These are phyloP conservation scores for Sebastes aleutianus DNA, from an alignment of 2,797 vertebrate genomes.

Conservation along the genomic window DNA sequence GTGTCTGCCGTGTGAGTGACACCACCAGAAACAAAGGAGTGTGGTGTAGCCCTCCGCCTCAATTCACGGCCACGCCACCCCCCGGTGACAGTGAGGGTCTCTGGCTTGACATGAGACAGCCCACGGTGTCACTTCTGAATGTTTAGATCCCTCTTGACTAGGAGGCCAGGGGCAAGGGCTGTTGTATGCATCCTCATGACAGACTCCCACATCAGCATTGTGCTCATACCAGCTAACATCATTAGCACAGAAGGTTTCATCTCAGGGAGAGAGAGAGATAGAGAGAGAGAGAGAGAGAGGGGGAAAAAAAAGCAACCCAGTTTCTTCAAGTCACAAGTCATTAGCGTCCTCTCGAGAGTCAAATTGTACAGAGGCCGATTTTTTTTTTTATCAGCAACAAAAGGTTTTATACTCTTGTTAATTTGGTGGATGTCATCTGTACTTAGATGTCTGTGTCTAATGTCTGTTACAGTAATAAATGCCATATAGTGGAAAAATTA, in stretches of 20 bases:
- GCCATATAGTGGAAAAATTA: constrained; percentile 70
- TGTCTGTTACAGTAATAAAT: constrained; percentile 78
- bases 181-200: constrained; percentile 77
- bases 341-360: constrained; percentile 79
- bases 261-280: constrained; percentile 66
- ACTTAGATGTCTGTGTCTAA: constrained; percentile 81
- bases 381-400: constrained; percentile 73
- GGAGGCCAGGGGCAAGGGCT: constrained; percentile 81
- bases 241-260: constrained; percentile 80
- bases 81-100: constrained; percentile 73
- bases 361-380: constrained; percentile 80
- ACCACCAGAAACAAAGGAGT: constrained; percentile 77
- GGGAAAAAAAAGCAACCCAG: constrained; percentile 69
- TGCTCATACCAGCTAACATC: constrained; percentile 81
- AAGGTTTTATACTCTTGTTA: constrained; percentile 80
- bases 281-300: constrained; percentile 30
- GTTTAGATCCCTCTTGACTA: constrained; percentile 83
- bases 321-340: constrained; percentile 84
- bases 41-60: constrained; percentile 70
- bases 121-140: constrained; percentile 81
- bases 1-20: constrained; percentile 73
- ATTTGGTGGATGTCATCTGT: constrained; percentile 81
- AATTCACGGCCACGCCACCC: constrained; percentile 66
- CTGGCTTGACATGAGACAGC: constrained; percentile 82
- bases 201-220: constrained; percentile 82